Conservation (phyloP, 2,888 invertebrate species). For the Lithophane semibrunnea region DNA sequence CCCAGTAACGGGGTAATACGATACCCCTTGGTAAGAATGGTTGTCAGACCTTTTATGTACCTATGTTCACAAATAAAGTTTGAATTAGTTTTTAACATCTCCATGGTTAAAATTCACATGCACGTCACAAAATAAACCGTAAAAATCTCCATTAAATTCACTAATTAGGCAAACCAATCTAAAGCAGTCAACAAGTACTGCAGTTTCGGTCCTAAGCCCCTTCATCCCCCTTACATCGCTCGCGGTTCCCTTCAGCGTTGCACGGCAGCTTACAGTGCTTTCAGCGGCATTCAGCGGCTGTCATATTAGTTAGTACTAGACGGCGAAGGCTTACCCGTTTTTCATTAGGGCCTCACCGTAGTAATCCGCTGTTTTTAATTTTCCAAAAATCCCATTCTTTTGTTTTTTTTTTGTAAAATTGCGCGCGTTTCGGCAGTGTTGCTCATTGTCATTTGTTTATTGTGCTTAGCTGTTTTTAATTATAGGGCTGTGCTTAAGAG, state of each 20-base stretch:
- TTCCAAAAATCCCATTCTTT: conserved; percentile 55
- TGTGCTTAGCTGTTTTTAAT: conserved; percentile 31
- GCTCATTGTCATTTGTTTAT: conserved; percentile 50
- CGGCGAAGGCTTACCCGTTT: conserved; percentile 41
- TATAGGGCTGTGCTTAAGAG: conserved; percentile 10
- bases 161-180: conserved; percentile 18
- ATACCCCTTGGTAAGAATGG: too few species aligned
- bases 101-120: not conserved
- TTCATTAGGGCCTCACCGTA: conserved; percentile 55
- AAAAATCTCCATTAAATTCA: conserved; percentile 1
- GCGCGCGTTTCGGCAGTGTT: conserved; percentile 28
- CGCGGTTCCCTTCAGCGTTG: conserved; percentile 15
- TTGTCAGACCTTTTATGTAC: too few species aligned
- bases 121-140: conserved; percentile 8
- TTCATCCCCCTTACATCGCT: not conserved
- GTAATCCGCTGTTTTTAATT: conserved; percentile 64
- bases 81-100: not conserved
- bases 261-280: conserved; percentile 26
- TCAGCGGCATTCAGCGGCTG: conserved; percentile 23
- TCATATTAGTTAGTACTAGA: conserved; percentile 40
- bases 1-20: too few species aligned
- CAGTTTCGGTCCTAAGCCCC: not conserved
- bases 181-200: conserved; percentile 7
- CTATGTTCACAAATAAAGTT: too few species aligned
- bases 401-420: conserved; percentile 49